phyloP scores from a whole-genome alignment of 2,888 invertebrate species.

The Aphidius colemani region DNA sequence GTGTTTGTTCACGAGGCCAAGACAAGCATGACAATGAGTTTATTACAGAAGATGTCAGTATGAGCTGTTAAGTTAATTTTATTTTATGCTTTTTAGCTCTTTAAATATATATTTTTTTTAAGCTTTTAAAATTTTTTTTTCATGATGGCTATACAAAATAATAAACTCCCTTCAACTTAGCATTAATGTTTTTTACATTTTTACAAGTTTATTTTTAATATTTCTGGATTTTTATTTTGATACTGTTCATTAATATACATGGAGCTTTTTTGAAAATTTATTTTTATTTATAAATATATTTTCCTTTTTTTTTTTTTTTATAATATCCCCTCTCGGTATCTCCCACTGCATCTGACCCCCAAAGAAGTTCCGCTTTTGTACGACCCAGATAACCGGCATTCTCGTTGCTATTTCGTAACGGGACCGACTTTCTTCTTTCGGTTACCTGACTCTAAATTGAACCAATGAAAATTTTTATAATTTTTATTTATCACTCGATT shows the following conservation, averaged over 20 bases:
- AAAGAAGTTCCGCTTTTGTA: constrained; percentile 58
- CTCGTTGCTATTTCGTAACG: constrained; percentile 59
- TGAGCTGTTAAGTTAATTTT: too few species aligned
- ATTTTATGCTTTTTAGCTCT: too few species aligned
- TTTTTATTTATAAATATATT: constrained; percentile 16
- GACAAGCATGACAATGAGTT: neutral
- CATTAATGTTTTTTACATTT: too few species aligned
- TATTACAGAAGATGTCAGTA: too few species aligned
- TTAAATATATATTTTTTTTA: too few species aligned
- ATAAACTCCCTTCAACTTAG: too few species aligned
- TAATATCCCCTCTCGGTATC: constrained; percentile 6
- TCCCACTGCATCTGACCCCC: constrained; percentile 32
- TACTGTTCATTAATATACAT: neutral
- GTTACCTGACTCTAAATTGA: constrained; percentile 35
- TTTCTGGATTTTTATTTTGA: neutral
- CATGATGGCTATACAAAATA: too few species aligned
- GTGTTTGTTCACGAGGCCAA: constrained; percentile 3
- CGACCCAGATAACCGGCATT: constrained; percentile 58
- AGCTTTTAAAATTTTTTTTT: too few species aligned
- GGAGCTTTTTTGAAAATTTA: neutral
- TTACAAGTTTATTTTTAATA: too few species aligned
- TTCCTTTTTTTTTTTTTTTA: neutral
- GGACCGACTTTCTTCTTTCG: constrained; percentile 49
- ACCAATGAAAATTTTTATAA: neutral
- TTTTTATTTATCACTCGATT: neutral